Conservation (phyloP, 2,113 vertebrate species). For the Proterorhinus semilunaris region DNA sequence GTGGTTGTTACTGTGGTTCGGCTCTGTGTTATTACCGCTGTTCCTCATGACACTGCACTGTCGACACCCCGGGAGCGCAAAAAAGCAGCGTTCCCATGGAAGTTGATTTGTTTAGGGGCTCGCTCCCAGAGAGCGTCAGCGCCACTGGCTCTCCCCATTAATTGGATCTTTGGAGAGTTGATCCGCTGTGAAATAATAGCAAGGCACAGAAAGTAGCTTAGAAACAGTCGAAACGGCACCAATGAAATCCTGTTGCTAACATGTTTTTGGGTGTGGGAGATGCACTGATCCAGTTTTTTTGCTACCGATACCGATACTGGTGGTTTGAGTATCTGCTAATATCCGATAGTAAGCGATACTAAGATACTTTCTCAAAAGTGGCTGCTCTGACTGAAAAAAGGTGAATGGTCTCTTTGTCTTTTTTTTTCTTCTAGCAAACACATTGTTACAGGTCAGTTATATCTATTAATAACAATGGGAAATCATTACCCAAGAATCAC, state of each 20-base stretch:
- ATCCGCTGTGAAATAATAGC: slow-evolving; percentile 56
- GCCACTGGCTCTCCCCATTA: slow-evolving; percentile 55
- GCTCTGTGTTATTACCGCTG: slow-evolving; percentile 22
- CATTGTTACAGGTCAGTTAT: no score
- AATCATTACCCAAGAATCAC: no score
- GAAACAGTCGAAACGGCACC: slow-evolving; percentile 30
- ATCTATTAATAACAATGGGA: no score
- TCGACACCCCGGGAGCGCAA: slow-evolving; percentile 21
- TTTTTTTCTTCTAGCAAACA: no score
- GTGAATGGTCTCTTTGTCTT: no score
- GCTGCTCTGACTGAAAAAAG: no score
- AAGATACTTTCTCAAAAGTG: no score
- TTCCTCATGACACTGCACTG: slow-evolving; percentile 23
- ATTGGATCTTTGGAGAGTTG: slow-evolving; percentile 58
- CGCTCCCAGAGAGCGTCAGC: slow-evolving; percentile 30
- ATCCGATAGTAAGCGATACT: no score
- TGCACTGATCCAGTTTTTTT: no score
- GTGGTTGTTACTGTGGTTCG: slow-evolving; percentile 1
- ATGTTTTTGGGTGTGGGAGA: background rate
- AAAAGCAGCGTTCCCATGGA: slow-evolving; percentile 41
- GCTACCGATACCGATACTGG: no score
- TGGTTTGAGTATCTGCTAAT: no score
- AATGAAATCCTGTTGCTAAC: background rate
- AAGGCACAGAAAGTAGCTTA: slow-evolving; percentile 49
- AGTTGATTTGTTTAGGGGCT: slow-evolving; percentile 55